Evolutionary conservation across 2,888 invertebrate genomes (phyloP), one percentile per base, ranked within the genome.

Genomic region (Xestia ashworthii): DNA sequence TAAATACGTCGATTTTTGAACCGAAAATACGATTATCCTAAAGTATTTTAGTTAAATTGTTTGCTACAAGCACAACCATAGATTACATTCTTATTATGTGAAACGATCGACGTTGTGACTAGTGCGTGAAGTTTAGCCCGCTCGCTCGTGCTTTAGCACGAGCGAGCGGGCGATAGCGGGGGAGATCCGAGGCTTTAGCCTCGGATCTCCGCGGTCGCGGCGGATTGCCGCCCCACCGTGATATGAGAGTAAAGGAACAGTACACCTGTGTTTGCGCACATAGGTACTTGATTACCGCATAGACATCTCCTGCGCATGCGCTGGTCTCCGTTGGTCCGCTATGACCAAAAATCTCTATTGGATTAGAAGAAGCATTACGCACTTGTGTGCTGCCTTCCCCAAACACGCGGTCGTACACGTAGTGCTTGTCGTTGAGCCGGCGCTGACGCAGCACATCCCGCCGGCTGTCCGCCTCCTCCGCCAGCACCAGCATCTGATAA

Each of bases 361-460:
- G 19, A 62, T 19, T 62, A 38, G 19, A 38, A 62, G 38, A 12
- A 72, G 25, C 32, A 14, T 79, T 69, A 87, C 90, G 93, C 94
- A 98, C 99, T 97, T 99, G 99, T 0, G 98, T 98, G 41, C 99
- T 98, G 83, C 98, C 97, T 92, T 99, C 99, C 71, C 98, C 98
- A 92, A 99, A 99, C 14, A 99, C 99, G 73, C 98, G 97, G 93
- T 99, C 99, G 93, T 99, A 99, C 5, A 98, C 97, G 94, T 99
- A 99, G 92, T 99, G 98, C 85, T 98, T 98, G 83, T 99, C 99
- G 38, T 97, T 97, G 73, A 97, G 95, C 77, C 97, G 97, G 41
- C 97, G 96, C 76, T 98, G 98, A 38, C 98, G 97, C 70, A 98
- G 95, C 64, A 98, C 97, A 91, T 97, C 97, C 53, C 94, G 94